These are phyloP conservation scores for Choristoneura fumiferana DNA, from an alignment of 1,140 invertebrate species.

Conservation along the genomic window DNA sequence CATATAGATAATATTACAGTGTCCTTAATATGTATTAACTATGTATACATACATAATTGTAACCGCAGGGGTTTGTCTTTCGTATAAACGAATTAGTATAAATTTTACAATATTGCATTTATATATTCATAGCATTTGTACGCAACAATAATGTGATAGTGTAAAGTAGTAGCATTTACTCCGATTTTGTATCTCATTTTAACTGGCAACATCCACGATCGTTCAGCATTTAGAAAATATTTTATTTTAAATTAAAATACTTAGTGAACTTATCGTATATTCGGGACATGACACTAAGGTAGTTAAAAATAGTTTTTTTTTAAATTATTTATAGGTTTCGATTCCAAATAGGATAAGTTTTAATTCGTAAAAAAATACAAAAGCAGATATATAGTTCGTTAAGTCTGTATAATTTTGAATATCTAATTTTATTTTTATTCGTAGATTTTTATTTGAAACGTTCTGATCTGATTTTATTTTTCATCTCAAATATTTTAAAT, in stretches of 20 bases:
- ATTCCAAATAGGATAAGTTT: conserved; percentile 13
- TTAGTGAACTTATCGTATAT: background rate
- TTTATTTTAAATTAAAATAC: background rate
- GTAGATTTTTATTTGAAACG: background rate
- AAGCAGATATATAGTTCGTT: background rate
- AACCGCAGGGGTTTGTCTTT: conserved; percentile 18
- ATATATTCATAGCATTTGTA: conserved; percentile 37
- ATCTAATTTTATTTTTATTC: too few species aligned
- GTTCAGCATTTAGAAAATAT: conserved; percentile 5
- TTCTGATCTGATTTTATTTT: conserved; percentile 15
- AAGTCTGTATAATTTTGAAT: conserved; percentile 28
- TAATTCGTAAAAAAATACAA: background rate
- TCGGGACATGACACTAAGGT: background rate
- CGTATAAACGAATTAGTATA: conserved; percentile 29
- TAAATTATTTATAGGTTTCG: conserved; percentile 7
- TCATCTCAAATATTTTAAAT: conserved; percentile 8
- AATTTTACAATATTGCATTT: conserved; percentile 27
- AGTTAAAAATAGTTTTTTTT: conserved; percentile 6
- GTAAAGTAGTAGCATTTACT: conserved; percentile 30
- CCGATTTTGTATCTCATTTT: background rate
- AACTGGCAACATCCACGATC: background rate
- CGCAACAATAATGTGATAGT: conserved; percentile 43
- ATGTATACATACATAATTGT: conserved; percentile 24
- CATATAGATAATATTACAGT: conserved; percentile 32
- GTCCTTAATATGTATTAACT: conserved; percentile 30